phyloP scores from a whole-genome alignment of 2,797 vertebrate species.

The Liasis olivaceus region DNA sequence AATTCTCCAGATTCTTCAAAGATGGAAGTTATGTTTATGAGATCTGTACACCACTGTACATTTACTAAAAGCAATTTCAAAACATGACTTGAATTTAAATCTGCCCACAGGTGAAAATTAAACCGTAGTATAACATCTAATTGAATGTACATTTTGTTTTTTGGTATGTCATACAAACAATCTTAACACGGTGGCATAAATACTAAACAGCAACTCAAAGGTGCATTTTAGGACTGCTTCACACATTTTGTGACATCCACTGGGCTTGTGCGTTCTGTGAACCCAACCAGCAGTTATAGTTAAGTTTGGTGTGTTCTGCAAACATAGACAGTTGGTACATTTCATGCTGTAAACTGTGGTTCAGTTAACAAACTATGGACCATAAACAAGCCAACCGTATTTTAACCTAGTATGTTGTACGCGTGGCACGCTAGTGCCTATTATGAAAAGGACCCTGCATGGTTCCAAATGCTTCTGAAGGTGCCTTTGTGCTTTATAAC shows the following conservation, averaged over 20 bases:
- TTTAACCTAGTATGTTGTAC: too few relatives aligned
- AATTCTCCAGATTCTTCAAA: neutral
- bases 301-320: too few relatives aligned
- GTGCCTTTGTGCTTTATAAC: too few relatives aligned
- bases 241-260: neutral
- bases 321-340: too few relatives aligned
- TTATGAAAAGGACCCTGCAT: neutral
- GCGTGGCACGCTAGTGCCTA: neutral
- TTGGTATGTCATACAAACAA: neutral
- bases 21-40: neutral
- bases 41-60: neutral
- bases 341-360: too few relatives aligned
- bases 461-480: neutral
- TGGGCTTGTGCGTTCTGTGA: too few relatives aligned
- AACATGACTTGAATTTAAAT: neutral
- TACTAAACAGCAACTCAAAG: neutral
- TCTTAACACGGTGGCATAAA: neutral
- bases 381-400: too few relatives aligned
- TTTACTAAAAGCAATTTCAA: neutral
- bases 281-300: too few relatives aligned
- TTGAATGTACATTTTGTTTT: neutral
- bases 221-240: neutral
- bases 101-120: neutral
- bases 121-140: neutral
- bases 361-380: too few relatives aligned